Evolutionary conservation across 2,888 invertebrate genomes (phyloP).

Genomic region (Aquatica leii): DNA sequence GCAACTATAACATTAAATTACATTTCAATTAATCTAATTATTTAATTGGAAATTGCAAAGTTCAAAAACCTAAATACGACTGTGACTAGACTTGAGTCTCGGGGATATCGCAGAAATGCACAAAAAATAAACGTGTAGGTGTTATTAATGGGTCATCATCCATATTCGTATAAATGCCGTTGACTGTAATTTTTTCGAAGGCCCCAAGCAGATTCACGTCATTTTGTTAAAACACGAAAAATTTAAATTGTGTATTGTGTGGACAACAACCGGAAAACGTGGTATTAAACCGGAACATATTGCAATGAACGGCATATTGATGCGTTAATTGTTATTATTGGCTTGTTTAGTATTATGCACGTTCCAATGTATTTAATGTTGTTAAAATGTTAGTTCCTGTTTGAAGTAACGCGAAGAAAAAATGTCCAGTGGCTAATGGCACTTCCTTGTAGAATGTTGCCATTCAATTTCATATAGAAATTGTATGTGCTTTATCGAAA

Average conservation of each 20-base stretch:
- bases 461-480: no score
- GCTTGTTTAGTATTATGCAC: constrained; percentile 6
- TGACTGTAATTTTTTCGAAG: no score
- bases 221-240: constrained; percentile 4
- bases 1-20: neutral
- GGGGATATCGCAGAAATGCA: neutral
- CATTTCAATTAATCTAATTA: constrained; percentile 4
- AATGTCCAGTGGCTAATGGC: no score
- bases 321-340: constrained; percentile 23
- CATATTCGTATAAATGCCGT: neutral
- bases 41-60: neutral
- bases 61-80: neutral
- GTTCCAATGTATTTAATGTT: constrained; percentile 10
- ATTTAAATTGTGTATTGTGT: constrained; percentile 7
- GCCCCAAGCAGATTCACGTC: neutral
- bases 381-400: constrained; percentile 13
- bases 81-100: no score
- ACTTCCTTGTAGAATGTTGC: no score
- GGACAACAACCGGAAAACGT: constrained; percentile 21
- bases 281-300: constrained; percentile 21
- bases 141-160: neutral
- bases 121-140: neutral
- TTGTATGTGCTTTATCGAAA: no score
- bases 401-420: neutral
- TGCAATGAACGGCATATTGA: constrained; percentile 24